Base-by-base conservation (phyloP, 2,113 vertebrate species). In the Hydropotes inermis region DNA sequence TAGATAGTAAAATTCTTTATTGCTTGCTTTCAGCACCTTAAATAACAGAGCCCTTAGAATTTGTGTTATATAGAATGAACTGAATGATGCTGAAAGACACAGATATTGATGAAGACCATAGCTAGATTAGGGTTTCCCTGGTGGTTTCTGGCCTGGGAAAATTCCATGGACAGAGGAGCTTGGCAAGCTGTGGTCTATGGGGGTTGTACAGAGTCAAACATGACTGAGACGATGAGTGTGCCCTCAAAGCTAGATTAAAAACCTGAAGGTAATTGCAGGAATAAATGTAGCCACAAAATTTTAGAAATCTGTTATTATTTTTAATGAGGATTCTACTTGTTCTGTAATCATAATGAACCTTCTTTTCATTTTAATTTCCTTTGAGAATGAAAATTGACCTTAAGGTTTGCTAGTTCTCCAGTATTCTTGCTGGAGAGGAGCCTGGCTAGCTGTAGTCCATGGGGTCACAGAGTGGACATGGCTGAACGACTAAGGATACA, bases 1-100 rank as follows among this genome's bases (percentile, higher is more conserved):
- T 70, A 87, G 60, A 92, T 78, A 61, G 23, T 92, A 79, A 95
- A 92, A 91, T 89, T 67, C 10, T 79, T 92, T 96, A 61, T 93
- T 95, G 61, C 23, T 87, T 12, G 78, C 61, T 74, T 96, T 74
- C 7, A 84, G 43, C 47, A 30, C 36, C 19, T 90, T 85, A 79
- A 89, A 74, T 57, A 58, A 74, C 86, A 33, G 8, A 52, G 3
- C 97, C 1, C 13, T 89, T 58, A 87, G 27, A 76, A 30, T 1
- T 5, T 90, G 25, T 96, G 54, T 84, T 89, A 17, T 82, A 57
- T 27, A 92, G 91, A 97, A 93, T 96, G 30, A 50, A 45, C 19
- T 95, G 39, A 14, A 43, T 0, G 23, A 19, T 47, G 94, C 13
- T 19, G 47, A 61, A 28, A 96, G 28, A 81, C 0, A 55, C 4